A percentile compares a stretch with the other conserved stretches of the same genome.
Conservation (phyloP, 2,797 vertebrate genomes). For the Eulemur mongoz region DNA sequence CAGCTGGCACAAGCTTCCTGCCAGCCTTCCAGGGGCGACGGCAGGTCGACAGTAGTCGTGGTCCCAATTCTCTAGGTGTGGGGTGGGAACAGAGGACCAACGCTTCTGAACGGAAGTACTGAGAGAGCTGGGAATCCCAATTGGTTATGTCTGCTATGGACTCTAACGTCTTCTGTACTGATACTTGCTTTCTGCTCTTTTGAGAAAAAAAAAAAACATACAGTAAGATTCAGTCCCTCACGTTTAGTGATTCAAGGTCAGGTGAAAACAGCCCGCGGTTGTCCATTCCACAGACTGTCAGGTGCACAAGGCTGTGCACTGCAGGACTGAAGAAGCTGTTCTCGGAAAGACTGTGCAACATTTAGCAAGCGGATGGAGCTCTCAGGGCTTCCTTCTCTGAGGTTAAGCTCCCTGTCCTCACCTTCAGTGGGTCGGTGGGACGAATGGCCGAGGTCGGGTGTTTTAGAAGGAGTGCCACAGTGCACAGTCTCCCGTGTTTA, state of each 20-base stretch:
- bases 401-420: not conserved
- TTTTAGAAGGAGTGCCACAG: not conserved
- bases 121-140: not conserved
- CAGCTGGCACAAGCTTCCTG: not conserved
- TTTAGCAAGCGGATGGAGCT: not conserved
- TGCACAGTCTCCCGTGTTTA: too few relatives aligned
- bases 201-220: not conserved
- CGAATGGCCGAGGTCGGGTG: not conserved
- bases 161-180: not conserved
- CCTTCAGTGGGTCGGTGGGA: not conserved
- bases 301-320: fast-evolving
- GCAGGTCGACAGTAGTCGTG: not conserved
- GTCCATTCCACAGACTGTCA: not conserved
- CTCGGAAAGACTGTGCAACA: not conserved
- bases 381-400: not conserved
- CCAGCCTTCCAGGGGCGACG: too few relatives aligned
- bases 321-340: not conserved
- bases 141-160: too few relatives aligned
- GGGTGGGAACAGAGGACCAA: not conserved
- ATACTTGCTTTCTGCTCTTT: not conserved
- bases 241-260: not conserved
- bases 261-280: not conserved
- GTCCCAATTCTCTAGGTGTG: not conserved
- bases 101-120: not conserved
- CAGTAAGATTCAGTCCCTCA: not conserved